Evolutionary conservation across 1,140 invertebrate genomes (phyloP), one percentile per base, ranked within the genome.

Genomic region (Brachionus angularis): DNA sequence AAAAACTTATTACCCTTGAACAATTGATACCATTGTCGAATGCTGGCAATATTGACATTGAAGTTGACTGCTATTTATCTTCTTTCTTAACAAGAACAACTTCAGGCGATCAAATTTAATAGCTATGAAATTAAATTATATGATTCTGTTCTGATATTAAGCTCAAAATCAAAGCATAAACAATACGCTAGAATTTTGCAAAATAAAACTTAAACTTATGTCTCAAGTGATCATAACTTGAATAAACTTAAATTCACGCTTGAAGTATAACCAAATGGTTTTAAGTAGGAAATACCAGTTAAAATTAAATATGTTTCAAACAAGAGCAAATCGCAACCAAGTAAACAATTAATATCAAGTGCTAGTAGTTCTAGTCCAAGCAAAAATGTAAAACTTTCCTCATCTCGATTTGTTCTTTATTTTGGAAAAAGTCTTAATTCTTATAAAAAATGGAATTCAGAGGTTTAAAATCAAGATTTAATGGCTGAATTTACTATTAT

Each of bases 201-300:
- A 34, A 36, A 16, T 33, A 55, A 34, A 16, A 34, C 14, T 34
- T 16, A 55, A 31, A 3, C 8, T n/a, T 12, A 29, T 4, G 52
- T 21, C 8, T 21, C 2, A 16, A 18, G 36, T 23, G 18, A 18
- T 4, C 18, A 8, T 16, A 21, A 50, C 1, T 25, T 21, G 25
- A 18, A 18, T 3, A 58, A 39, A 23, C 18, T 58, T 39, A 58
- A 39, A 58, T n/a, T 58, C 5, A 36, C 36, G 0, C 33, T 58
- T 39, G 21, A 67, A 23, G 47, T 67, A 18, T 47, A 67, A 31
- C 62, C 62, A 12, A 67, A 67, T 36, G 62, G 62, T 14, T 31
- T 47, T 18, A 67, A 67, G 29, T 67, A n/a, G n/a, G 62, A 67
- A 33, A 25, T 67, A 14, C 62, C 62, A 14, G 29, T 67, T 31